Percentiles rank a stretch among this genome's conserved stretches.
Evolutionary conservation across 2,888 invertebrate genomes (phyloP).

Genomic region (Oxycera nigricornis): DNA sequence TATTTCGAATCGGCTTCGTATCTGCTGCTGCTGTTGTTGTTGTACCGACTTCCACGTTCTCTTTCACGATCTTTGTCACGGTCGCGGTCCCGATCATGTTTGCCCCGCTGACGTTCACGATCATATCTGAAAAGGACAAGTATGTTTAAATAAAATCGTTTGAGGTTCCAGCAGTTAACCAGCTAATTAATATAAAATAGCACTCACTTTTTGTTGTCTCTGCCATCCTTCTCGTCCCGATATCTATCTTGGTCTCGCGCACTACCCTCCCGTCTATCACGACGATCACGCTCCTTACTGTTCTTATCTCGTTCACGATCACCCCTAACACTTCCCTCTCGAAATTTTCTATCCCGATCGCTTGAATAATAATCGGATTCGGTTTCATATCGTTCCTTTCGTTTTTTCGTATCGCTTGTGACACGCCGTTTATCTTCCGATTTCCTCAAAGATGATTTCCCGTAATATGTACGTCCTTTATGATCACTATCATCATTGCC

Average conservation of each 20-base stretch:
- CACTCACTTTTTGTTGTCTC: constrained; percentile 51
- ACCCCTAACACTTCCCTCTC: constrained; percentile 62
- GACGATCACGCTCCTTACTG: constrained; percentile 60
- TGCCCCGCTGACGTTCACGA: constrained; percentile 59
- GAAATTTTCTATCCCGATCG: constrained; percentile 68
- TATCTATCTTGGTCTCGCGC: constrained; percentile 58
- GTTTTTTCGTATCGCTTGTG: constrained; percentile 58
- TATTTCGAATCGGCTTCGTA: constrained; percentile 74
- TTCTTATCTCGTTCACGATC: constrained; percentile 53
- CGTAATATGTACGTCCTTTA: constrained; percentile 49
- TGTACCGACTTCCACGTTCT: constrained; percentile 50
- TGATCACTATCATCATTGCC: constrained; percentile 58
- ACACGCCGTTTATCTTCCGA: constrained; percentile 51
- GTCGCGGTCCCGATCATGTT: constrained; percentile 48
- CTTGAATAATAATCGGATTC: constrained; percentile 73
- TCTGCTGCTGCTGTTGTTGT: constrained; percentile 43
- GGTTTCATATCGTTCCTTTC: constrained; percentile 66
- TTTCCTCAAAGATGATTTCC: constrained; percentile 1
- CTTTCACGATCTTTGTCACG: constrained; percentile 52
- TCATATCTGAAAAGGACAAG: constrained; percentile 49
- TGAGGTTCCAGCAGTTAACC: not conserved
- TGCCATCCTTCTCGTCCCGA: constrained; percentile 52
- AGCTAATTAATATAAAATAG: too few relatives aligned
- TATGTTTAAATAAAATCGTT: not conserved
- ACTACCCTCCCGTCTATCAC: constrained; percentile 49